Evolutionary conservation across 2,888 invertebrate species (phyloP).

Genomic region (Globia sparganii): DNA sequence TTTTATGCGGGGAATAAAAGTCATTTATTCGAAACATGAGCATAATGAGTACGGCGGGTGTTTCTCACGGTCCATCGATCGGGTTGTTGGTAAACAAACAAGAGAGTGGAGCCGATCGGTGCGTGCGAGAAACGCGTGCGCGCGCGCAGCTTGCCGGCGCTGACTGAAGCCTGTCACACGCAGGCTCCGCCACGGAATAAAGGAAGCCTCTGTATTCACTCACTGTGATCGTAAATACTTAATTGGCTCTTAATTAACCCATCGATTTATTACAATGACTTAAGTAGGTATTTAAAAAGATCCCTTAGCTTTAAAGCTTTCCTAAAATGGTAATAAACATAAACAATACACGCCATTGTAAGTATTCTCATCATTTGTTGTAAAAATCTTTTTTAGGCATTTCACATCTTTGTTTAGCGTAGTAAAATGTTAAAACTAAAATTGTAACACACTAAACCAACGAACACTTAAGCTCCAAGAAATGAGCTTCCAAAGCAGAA

Average conservation of each 20-base stretch:
- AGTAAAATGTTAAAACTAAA: not conserved
- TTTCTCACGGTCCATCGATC: constrained; percentile 75
- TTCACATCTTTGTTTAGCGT: not conserved
- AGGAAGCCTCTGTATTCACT: constrained; percentile 70
- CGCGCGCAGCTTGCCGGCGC: constrained; percentile 85
- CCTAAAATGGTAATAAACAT: not conserved
- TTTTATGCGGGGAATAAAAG: constrained; percentile 66
- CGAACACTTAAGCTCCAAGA: not conserved
- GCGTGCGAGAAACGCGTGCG: constrained; percentile 82
- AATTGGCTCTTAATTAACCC: constrained; percentile 63
- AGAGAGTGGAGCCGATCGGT: constrained; percentile 65
- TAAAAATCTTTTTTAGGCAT: not conserved
- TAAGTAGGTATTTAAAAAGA: constrained; percentile 31
- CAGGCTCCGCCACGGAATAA: constrained; percentile 81
- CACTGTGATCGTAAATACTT: constrained; percentile 61
- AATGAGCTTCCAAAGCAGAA: constrained; percentile 8
- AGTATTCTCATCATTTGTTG: not conserved
- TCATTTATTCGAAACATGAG: constrained; percentile 68
- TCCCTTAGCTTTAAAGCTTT: constrained; percentile 9
- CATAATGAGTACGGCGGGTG: constrained; percentile 66
- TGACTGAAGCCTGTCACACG: constrained; percentile 87
- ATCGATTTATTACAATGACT: constrained; percentile 48
- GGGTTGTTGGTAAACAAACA: constrained; percentile 85
- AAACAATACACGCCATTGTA: not conserved
- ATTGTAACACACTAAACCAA: not conserved